Evolutionary conservation across 2,113 vertebrate genomes (phyloP), one percentile per base, ranked within the genome.

Genomic region (Nycticryphes semicollaris): DNA sequence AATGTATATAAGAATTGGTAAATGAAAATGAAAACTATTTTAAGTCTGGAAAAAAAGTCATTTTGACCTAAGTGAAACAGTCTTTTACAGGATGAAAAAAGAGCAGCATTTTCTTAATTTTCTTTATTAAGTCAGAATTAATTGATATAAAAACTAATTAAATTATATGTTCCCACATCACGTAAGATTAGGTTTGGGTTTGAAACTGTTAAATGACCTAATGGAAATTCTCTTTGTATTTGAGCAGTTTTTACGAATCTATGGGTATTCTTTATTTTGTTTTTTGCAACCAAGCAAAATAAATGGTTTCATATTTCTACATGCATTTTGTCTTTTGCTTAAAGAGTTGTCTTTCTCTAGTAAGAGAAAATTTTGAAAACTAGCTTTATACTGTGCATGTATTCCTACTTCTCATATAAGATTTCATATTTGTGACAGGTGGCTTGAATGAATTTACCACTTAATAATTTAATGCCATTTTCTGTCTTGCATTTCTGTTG

Each of bases 191-290:
- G 1, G 10, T 66, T 56, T 70, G 20, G 85, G 10, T 66, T 56
- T 70, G 20, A 87, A 78, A 53, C 4, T 21, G 10, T 27, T 83
- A 53, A 7, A 33, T 60, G 67, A 84, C 28, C 15, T 79, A 62
- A 22, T 28, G 11, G 21, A 73, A 66, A 3, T 41, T 51, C 6
- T 33, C 4, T 28, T 43, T 10, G 1, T 48, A 30, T 72, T 47
- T 74, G 7, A 66, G 6, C 6, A 87, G n/a, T 6, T 7, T 5
- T 62, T 54, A 80, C 12, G 24, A 33, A 5, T 14, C 0, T 1
- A 10, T 0, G 1, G 16, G 3, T 2, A 19, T 23, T 63, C 89
- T 45, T 28, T 0, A 0, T 5, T 41, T 72, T 41, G 7, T 1
- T 53, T 73, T 76, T 75, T 48, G 10, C 12, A 47, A 30, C 15